Base-by-base conservation (phyloP, 2,888 invertebrate genomes). In the Lysandra coridon region DNA sequence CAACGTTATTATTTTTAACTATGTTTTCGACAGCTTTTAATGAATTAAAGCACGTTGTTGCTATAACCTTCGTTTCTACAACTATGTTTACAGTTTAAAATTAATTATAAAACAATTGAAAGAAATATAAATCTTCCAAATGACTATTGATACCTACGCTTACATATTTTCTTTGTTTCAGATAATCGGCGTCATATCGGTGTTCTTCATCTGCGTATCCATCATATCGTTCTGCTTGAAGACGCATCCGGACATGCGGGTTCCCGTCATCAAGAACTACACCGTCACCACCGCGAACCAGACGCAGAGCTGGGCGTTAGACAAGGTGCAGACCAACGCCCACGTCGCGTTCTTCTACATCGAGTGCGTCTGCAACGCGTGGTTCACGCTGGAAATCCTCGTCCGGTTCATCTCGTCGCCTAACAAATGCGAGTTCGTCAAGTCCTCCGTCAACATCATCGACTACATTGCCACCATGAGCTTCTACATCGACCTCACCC, bases 161-260 rank as follows among this genome's bases (percentile, higher is more conserved):
- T 80, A 73, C 79, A 64, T 33, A 57, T 7, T 76, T 23, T 30
- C 64, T 80, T 87, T 83, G 86, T 96, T 96, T 73, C 97, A 99
- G 99, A 97, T 99, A 87, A 98, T 99, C 91, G 99, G 99, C 86
- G 98, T 99, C 84, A 97, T 99, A 91, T 99, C 99, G 84, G 99
- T 99, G 88, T 99, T 99, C 96, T 99, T 99, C 96, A 99, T 99
- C 93, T 98, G 99, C 95, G 98, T 99, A 85, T 99, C 99, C 85
- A 99, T 99, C 91, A 96, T 99, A 92, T 99, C 99, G 85, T 99
- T 99, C 96, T 99, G 99, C 95, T 96, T 99, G 90, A 99, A 99
- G 96, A 99, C 99, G 77, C 99, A 99, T 94, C 99, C 99, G 83
- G 99, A 98, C 93, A 98, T 99, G 98, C 96, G 99, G 87, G 98